These are phyloP conservation scores for Platycnemis pennipes DNA, from an alignment of 2,888 invertebrate species.

Conservation along the genomic window DNA sequence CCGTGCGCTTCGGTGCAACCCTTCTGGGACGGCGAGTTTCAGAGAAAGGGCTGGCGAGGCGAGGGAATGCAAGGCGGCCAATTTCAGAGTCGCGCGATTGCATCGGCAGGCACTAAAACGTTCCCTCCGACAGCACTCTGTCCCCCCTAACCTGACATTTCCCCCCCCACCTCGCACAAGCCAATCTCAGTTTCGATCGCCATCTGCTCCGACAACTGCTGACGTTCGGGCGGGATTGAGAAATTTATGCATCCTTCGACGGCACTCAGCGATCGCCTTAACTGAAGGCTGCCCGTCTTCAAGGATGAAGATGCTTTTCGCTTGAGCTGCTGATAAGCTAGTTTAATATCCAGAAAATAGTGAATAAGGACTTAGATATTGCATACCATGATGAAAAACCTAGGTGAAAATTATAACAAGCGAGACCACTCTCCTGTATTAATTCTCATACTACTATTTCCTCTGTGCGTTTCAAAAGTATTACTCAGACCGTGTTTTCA, in stretches of 20 bases:
- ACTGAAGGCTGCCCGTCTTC: no score
- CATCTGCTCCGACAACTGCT: background rate
- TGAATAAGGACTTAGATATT: no score
- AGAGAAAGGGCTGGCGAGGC: background rate
- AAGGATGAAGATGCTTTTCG: no score
- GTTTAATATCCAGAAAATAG: no score
- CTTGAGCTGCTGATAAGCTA: no score
- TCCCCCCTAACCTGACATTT: background rate
- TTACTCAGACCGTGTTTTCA: no score
- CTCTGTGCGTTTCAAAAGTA: no score
- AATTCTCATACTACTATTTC: no score
- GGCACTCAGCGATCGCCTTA: no score
- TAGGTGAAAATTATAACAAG: no score
- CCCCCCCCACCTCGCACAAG: background rate
- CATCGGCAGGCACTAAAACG: conserved; percentile 2
- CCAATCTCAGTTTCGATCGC: background rate
- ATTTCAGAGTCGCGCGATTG: conserved; percentile 15
- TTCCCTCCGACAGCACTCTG: background rate
- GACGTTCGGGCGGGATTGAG: background rate
- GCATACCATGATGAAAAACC: no score
- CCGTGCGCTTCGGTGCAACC: background rate
- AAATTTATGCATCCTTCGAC: background rate
- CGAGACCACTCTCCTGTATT: no score
- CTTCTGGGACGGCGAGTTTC: background rate
- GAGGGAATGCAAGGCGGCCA: conserved; percentile 15